phyloP scores from a whole-genome alignment of 2,797 vertebrate species.

The Ctenopoma multispine region DNA sequence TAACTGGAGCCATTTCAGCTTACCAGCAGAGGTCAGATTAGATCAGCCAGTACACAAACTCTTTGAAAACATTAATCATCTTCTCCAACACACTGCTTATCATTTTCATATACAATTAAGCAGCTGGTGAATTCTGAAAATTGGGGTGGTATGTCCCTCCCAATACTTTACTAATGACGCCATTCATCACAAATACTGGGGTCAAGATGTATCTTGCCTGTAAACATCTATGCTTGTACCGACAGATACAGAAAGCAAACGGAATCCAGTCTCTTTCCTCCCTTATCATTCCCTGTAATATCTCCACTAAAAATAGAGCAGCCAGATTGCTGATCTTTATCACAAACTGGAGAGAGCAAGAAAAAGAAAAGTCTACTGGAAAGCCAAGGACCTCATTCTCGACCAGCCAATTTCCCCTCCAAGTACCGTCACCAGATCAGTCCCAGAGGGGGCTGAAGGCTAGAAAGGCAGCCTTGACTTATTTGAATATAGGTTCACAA shows the following conservation, averaged over 20 bases:
- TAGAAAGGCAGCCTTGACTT: constrained; percentile 34
- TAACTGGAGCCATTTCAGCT: neutral
- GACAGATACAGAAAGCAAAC: constrained; percentile 40
- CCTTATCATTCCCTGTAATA: constrained; percentile 30
- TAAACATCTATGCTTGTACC: constrained; percentile 42
- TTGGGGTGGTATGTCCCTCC: constrained; percentile 26
- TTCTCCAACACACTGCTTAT: constrained; percentile 16
- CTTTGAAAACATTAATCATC: constrained; percentile 34
- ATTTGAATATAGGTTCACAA: constrained; percentile 10
- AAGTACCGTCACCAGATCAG: constrained; percentile 22
- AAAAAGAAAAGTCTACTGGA: constrained; percentile 34
- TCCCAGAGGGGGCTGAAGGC: constrained; percentile 26
- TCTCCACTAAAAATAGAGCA: constrained; percentile 70
- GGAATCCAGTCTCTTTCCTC: constrained; percentile 12
- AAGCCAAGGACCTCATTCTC: constrained; percentile 37
- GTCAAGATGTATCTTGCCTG: constrained; percentile 28
- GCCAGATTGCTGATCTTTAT: constrained; percentile 76
- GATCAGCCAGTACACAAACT: constrained; percentile 3
- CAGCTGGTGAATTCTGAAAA: constrained; percentile 30
- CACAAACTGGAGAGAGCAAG: constrained; percentile 46
- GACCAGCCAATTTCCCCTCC: constrained; percentile 32
- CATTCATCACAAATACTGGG: constrained; percentile 47
- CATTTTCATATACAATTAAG: constrained; percentile 35
- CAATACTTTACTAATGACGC: constrained; percentile 58
- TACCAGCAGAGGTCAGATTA: constrained; percentile 12